Conservation (phyloP, 1,140 invertebrate genomes). For the Drosophila truncata region DNA sequence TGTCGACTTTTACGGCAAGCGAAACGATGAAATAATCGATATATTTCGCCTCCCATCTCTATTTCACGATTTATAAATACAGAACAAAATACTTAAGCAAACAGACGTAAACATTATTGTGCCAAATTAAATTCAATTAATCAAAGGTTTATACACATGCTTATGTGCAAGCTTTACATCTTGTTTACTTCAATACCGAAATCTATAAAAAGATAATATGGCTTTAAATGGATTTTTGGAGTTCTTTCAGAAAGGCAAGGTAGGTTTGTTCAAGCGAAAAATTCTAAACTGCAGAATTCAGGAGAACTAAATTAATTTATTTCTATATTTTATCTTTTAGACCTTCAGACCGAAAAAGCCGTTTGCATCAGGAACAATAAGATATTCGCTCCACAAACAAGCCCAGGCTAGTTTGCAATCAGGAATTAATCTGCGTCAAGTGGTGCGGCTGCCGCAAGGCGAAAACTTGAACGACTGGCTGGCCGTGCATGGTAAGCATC, state of each 20-base stretch:
- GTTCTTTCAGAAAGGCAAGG: constrained; percentile 94
- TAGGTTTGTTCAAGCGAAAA: constrained; percentile 61
- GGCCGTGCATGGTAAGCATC: constrained; percentile 94
- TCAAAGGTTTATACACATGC: not conserved
- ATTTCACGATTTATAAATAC: constrained; percentile 7
- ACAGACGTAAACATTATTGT: constrained; percentile 23
- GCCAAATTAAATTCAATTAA: not conserved
- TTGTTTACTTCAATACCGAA: not conserved
- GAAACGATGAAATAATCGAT: constrained; percentile 14
- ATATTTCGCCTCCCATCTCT: constrained; percentile 12
- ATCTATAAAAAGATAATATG: constrained; percentile 80
- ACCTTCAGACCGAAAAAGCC: constrained; percentile 96
- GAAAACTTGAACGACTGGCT: constrained; percentile 98
- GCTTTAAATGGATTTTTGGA: constrained; percentile 91
- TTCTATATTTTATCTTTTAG: constrained; percentile 85
- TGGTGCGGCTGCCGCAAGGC: constrained; percentile 93
- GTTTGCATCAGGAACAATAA: constrained; percentile 95
- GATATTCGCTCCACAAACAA: constrained; percentile 97
- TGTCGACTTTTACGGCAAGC: not conserved
- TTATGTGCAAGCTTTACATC: not conserved
- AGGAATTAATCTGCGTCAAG: constrained; percentile 95
- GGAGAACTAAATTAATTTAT: not conserved
- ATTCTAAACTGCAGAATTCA: constrained; percentile 14
- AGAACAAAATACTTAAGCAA: constrained; percentile 8
- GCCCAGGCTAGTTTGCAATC: constrained; percentile 97